Conservation (phyloP, 2,113 vertebrate species). For the Trematocara nigrifrons region DNA sequence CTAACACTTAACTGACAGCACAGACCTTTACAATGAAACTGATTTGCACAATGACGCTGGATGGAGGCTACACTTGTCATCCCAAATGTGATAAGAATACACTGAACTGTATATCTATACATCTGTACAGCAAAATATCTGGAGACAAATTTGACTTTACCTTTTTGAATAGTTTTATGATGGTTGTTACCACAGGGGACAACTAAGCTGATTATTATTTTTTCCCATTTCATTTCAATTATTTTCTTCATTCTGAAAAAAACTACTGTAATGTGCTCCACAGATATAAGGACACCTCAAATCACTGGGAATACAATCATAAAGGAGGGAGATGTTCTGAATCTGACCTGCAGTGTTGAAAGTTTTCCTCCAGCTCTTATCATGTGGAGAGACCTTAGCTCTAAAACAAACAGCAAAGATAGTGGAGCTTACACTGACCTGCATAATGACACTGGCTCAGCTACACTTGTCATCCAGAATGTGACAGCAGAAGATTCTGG, state of each 20-base stretch:
- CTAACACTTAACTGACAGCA: not conserved
- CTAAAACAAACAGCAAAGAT: not conserved
- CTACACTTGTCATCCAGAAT: not conserved
- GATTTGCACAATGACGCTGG: not conserved
- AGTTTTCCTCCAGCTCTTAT: not conserved
- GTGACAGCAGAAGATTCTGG: not conserved
- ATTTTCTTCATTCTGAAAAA: not conserved
- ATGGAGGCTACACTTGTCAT: not conserved
- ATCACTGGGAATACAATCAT: not conserved
- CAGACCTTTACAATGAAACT: not conserved
- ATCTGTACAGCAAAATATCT: not conserved
- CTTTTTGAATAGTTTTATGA: not conserved
- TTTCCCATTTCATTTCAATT: not conserved
- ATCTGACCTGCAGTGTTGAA: not conserved
- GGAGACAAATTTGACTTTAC: not conserved
- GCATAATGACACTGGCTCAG: not conserved
- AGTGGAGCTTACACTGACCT: not conserved
- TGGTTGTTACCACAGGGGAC: not conserved
- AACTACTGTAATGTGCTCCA: not conserved
- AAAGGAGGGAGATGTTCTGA: not conserved
- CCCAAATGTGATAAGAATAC: not conserved
- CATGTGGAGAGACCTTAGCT: not conserved
- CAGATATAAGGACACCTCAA: not conserved
- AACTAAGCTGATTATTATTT: not conserved
- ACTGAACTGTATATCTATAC: not conserved